A percentile compares a stretch with the other conserved stretches of the same genome.
These are phyloP conservation scores for Hephaestus fuliginosus DNA, from an alignment of 2,797 vertebrate species.

Conservation along the genomic window DNA sequence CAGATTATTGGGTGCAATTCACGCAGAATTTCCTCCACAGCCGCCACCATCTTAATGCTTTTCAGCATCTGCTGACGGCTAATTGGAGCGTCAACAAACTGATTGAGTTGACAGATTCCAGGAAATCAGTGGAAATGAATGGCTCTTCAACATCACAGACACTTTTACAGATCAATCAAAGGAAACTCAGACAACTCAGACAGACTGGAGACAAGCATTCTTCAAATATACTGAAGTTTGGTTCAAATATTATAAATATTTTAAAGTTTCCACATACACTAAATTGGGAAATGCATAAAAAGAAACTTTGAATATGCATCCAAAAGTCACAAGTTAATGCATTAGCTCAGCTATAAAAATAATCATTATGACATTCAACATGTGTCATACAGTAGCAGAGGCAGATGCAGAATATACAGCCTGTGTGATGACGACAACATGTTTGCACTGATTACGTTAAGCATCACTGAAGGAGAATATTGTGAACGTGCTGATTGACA, in stretches of 20 bases:
- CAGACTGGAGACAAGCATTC: background rate
- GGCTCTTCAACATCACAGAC: slow-evolving; percentile 16
- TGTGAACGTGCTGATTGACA: background rate
- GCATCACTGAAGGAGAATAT: background rate
- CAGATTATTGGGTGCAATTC: slow-evolving; percentile 4
- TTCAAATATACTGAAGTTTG: background rate
- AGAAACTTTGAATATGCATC: too few species aligned
- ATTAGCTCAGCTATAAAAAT: background rate
- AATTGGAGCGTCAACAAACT: slow-evolving; percentile 8
- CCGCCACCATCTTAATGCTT: background rate
- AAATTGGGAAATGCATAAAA: background rate
- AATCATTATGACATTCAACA: background rate
- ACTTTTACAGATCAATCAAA: slow-evolving; percentile 5
- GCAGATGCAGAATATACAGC: background rate
- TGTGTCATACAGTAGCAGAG: background rate
- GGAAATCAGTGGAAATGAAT: slow-evolving; percentile 24
- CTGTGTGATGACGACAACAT: background rate
- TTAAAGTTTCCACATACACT: background rate
- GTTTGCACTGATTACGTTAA: background rate
- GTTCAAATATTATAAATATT: background rate
- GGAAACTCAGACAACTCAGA: background rate
- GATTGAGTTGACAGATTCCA: slow-evolving; percentile 11
- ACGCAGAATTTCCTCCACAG: slow-evolving; percentile 10
- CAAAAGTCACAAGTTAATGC: too few species aligned
- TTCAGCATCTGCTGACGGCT: background rate